phyloP scores from a whole-genome alignment of 2,888 invertebrate species.

The Elegia similella region DNA sequence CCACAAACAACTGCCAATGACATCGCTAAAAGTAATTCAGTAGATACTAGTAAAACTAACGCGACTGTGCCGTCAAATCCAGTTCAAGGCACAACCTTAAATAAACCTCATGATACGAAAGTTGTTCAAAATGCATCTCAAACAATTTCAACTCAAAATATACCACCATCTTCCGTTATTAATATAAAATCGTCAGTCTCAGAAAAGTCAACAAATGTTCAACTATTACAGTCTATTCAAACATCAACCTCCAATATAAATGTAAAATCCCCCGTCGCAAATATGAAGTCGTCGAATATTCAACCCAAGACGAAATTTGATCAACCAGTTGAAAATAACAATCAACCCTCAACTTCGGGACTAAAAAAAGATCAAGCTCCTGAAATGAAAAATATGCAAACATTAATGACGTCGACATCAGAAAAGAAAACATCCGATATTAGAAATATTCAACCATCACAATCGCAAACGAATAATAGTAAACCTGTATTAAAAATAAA shows the following conservation, averaged over 20 bases:
- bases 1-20: neutral
- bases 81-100: neutral
- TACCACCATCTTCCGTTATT: no score
- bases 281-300: no score
- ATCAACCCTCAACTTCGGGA: neutral
- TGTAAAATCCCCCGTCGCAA: no score
- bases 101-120: neutral
- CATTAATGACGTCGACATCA: neutral
- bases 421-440: neutral
- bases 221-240: no score
- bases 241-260: no score
- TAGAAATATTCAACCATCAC: no score
- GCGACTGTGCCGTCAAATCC: neutral
- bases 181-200: no score
- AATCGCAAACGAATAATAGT: neutral
- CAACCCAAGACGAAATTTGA: neutral
- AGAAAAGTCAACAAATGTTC: no score
- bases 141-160: no score
- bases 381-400: neutral
- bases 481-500: constrained; percentile 16
- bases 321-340: neutral
- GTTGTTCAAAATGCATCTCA: neutral
- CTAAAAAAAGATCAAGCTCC: neutral
- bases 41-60: neutral
- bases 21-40: neutral